Evolutionary conservation across 2,113 vertebrate species (phyloP), one percentile per base, ranked within the genome.

Genomic region (Peromyscus californicus): DNA sequence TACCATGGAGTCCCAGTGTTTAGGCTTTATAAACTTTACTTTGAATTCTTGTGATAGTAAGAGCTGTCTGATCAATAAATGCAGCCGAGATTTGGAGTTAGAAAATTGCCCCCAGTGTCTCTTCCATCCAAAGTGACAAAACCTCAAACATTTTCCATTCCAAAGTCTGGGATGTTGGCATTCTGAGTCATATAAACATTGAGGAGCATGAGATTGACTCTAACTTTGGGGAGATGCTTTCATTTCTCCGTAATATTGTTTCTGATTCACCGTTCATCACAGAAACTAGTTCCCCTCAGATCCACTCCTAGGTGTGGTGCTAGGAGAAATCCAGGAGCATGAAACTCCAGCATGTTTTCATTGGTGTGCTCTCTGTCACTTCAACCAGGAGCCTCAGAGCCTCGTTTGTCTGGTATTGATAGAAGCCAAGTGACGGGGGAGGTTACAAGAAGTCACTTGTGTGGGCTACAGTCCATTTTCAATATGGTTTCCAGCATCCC

Each of bases 41-140:
- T 94, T 91, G 45, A 87, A 89, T 95, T 45, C 22, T 93, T 91
- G 11, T 24, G 6, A 51, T 69, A 95, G 29, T 93, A n/a, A 92
- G 6, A 89, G 39, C 36, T 54, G 59, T 13, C 26, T 45, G 65
- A 76, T 33, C 65, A 36, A 54, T 51, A 91, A 15, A 90, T 5
- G 7, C 90, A 94, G 92, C 17, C 80, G 78, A 97, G 69, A 70
- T 7, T 80, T 70, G 33, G 17, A 45, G 31, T 80, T 80, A 69
- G 63, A 90, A 61, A 57, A 89, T 78, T 87, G 1, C 89, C 36
- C 26, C 59, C 17, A 31, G 9, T 54, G 19, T 80, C 57, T 80
- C 36, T 67, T 15, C 15, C 91, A 33, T 11, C 90, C 91, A 4
- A 21, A 16, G 21, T 54, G 24, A 63, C 21, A 21, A 48, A 89